Evolutionary conservation across 1,140 invertebrate genomes (phyloP).

Genomic region (Oedothorax gibbosus): DNA sequence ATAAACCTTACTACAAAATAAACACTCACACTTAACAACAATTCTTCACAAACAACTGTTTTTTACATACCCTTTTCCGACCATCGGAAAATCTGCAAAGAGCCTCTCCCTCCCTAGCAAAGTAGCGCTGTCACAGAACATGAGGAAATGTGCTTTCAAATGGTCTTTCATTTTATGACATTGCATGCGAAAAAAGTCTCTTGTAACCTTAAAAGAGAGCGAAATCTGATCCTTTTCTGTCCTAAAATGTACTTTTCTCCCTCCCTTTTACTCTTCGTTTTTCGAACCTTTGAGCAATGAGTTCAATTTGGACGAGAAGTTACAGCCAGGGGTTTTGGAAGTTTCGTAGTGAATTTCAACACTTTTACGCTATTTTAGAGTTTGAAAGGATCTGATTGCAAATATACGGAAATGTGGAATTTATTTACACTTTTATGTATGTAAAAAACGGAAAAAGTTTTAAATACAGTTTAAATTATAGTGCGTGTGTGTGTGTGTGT

Average conservation of each 20-base stretch:
- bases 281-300: conserved; percentile 44
- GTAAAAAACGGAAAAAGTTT: not conserved
- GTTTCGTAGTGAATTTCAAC: too few species aligned
- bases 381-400: not conserved
- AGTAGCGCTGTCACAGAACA: conserved; percentile 35
- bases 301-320: conserved; percentile 36
- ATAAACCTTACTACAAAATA: conserved; percentile 27
- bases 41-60: too few species aligned
- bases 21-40: not conserved
- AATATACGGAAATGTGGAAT: not conserved
- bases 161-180: conserved; percentile 51
- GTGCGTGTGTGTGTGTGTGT: too few species aligned
- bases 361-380: too few species aligned
- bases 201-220: not conserved
- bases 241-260: conserved; percentile 25
- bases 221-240: conserved; percentile 38
- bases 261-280: conserved; percentile 18
- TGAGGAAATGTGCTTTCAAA: conserved; percentile 49
- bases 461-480: not conserved
- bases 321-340: too few species aligned
- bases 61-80: too few species aligned
- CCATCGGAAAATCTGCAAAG: not conserved
- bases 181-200: not conserved
- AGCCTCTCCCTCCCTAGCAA: conserved; percentile 15
- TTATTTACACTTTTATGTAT: too few species aligned